phyloP scores from a whole-genome alignment of 2,113 vertebrate species.

The Gopherus flavomarginatus region DNA sequence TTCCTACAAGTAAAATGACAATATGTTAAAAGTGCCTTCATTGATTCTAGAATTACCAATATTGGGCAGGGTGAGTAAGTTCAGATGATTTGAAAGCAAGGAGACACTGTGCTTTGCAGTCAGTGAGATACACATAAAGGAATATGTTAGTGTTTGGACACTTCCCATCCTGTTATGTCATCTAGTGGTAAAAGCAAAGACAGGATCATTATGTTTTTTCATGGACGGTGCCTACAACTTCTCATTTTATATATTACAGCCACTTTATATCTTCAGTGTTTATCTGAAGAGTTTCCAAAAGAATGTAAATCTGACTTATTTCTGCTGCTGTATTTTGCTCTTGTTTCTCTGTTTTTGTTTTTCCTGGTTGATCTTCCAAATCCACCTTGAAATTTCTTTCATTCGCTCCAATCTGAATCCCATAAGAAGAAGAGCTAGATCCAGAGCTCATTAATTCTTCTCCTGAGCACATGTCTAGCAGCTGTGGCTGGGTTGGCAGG shows the following conservation, averaged over 20 bases:
- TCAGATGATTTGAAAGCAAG: neutral
- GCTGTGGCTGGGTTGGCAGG: neutral
- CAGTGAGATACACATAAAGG: neutral
- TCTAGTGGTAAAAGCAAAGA: neutral
- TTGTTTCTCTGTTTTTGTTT: neutral
- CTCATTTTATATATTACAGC: neutral
- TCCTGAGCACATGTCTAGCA: neutral
- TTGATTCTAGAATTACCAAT: neutral
- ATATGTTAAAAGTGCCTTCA: neutral
- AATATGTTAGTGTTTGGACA: neutral
- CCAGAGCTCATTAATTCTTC: neutral
- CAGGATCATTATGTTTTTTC: neutral
- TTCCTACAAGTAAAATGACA: neutral
- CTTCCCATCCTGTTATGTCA: neutral
- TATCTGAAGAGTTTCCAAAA: rapidly evolving
- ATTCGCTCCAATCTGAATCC: neutral
- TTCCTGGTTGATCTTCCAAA: neutral
- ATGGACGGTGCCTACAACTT: neutral
- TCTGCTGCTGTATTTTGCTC: neutral
- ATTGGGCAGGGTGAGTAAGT: neutral
- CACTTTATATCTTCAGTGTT: neutral
- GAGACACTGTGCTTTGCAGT: neutral
- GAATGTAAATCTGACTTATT: neutral
- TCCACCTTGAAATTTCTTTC: neutral
- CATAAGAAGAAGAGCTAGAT: neutral